Percentiles rank a stretch among this genome's conserved stretches.
phyloP scores from a whole-genome alignment of 2,888 invertebrate genomes.

The Plusia festucae region DNA sequence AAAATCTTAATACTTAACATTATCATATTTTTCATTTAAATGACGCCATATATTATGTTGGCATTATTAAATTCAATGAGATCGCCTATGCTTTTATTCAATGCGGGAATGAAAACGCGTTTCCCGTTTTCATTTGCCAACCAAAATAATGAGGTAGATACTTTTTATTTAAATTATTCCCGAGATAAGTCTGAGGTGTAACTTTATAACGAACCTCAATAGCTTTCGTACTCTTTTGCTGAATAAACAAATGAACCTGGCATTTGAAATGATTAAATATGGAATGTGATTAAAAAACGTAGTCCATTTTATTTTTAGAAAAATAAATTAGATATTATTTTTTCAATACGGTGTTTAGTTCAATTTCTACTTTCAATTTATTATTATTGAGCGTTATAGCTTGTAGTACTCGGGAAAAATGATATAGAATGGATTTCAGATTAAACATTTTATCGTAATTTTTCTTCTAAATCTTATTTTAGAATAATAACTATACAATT shows the following conservation, averaged over 20 bases:
- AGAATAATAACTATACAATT: no score
- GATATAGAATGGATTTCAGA: no score
- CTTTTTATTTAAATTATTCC: slow-evolving; percentile 37
- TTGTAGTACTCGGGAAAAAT: no score
- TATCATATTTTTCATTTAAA: slow-evolving; percentile 18
- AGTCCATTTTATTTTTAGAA: background rate
- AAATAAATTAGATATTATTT: background rate
- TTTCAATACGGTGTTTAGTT: no score
- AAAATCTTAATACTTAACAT: slow-evolving; percentile 7
- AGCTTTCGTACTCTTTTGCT: slow-evolving; percentile 10
- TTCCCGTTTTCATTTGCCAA: slow-evolving; percentile 22
- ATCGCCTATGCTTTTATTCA: slow-evolving; percentile 25
- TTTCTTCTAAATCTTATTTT: no score
- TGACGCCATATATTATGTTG: slow-evolving; percentile 28
- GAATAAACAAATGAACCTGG: slow-evolving; percentile 3
- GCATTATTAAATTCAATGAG: slow-evolving; percentile 52
- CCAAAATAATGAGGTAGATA: slow-evolving; percentile 43
- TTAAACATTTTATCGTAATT: no score
- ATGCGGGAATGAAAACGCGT: slow-evolving; percentile 20
- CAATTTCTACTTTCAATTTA: no score
- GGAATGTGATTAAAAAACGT: background rate
- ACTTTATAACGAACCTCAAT: slow-evolving; percentile 17
- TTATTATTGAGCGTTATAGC: no score
- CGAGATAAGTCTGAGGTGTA: slow-evolving; percentile 25
- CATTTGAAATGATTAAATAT: slow-evolving; percentile 1